These are phyloP conservation scores for Echinops telfairi DNA, from an alignment of 2,113 vertebrate species.

Conservation along the genomic window DNA sequence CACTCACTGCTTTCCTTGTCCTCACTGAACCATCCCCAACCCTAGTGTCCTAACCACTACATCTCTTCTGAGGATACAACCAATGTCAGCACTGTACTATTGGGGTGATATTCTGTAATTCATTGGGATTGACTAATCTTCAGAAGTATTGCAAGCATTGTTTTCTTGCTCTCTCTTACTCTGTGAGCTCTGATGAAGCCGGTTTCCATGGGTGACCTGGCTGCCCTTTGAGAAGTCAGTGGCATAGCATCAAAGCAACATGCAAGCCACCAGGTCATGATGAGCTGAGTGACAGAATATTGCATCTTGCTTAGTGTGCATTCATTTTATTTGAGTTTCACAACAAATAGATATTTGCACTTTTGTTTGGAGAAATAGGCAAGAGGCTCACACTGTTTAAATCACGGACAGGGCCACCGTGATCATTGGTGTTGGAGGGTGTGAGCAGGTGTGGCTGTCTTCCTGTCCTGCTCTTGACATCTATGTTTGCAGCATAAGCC, in stretches of 20 bases:
- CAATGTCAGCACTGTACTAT: not conserved
- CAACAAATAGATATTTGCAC: too few relatives aligned
- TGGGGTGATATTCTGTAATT: not conserved
- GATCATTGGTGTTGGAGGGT: not conserved
- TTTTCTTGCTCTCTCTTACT: not conserved
- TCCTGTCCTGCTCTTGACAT: not conserved
- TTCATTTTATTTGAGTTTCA: not conserved
- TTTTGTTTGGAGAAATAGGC: not conserved
- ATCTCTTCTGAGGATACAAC: not conserved
- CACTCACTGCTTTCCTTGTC: not conserved
- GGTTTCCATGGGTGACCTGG: not conserved
- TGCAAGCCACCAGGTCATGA: not conserved
- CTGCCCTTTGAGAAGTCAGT: not conserved
- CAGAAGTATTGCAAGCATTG: not conserved
- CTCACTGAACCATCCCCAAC: not conserved
- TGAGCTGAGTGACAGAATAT: not conserved
- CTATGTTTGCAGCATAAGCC: not conserved
- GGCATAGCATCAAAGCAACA: not conserved
- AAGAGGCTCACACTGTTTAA: not conserved
- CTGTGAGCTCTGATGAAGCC: not conserved
- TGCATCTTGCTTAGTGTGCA: fast-evolving
- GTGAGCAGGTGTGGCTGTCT: too few relatives aligned
- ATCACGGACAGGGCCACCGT: too few relatives aligned
- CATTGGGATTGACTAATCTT: not conserved
- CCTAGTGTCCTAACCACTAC: not conserved